Conservation (phyloP, 2,888 invertebrate species). For the Rhogogaster chlorosoma region DNA sequence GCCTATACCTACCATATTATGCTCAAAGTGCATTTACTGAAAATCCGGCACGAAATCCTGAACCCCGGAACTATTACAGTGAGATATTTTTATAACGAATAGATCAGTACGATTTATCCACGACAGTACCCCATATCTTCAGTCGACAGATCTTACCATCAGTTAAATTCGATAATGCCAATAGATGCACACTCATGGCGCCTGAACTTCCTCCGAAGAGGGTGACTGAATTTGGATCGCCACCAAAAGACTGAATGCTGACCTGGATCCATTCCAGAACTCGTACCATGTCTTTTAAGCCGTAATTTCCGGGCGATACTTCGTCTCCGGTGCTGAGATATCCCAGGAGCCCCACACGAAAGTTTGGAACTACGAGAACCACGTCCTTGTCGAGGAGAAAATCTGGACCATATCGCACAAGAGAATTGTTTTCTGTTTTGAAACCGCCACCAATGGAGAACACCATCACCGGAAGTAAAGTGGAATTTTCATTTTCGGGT, state of each 20-base stretch:
- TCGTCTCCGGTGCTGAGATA: slow-evolving; percentile 7
- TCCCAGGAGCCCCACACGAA: background rate
- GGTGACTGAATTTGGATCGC: background rate
- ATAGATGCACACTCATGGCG: background rate
- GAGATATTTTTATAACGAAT: background rate
- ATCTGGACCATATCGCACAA: background rate
- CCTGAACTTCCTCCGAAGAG: background rate
- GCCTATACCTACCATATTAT: too few relatives aligned
- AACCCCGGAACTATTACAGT: too few relatives aligned
- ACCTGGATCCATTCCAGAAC: background rate
- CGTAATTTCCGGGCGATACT: background rate
- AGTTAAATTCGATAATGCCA: background rate
- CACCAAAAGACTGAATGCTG: background rate
- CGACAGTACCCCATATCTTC: background rate
- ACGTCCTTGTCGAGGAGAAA: slow-evolving; percentile 1
- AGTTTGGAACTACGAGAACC: slow-evolving; percentile 17
- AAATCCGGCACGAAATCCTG: too few relatives aligned
- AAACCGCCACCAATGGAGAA: background rate
- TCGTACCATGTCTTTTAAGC: background rate
- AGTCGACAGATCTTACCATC: background rate
- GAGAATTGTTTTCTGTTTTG: background rate
- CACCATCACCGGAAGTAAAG: background rate
- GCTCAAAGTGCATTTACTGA: too few relatives aligned
- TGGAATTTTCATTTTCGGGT: background rate
- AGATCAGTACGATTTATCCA: too few relatives aligned